phyloP scores from a whole-genome alignment of 2,113 vertebrate genomes.

The Orcinus orca region DNA sequence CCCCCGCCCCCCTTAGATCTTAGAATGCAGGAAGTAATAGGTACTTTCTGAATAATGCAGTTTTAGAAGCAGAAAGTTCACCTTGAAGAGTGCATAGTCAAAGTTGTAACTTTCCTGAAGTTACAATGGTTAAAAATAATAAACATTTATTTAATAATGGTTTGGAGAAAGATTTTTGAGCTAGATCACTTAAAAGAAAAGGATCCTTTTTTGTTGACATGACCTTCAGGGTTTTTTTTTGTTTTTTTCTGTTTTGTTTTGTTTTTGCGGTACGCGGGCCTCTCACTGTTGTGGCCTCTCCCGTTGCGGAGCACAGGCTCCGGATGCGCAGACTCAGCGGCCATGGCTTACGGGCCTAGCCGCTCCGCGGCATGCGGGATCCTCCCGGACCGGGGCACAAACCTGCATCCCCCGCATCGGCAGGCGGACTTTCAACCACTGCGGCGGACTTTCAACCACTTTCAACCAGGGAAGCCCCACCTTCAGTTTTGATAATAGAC shows the following conservation, averaged over 20 bases:
- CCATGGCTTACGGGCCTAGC: too few relatives aligned
- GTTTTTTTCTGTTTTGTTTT: too few relatives aligned
- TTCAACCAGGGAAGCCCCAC: background rate
- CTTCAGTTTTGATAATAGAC: background rate
- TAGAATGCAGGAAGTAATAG: background rate
- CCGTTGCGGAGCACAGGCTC: too few relatives aligned
- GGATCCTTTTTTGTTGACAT: background rate
- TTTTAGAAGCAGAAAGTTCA: background rate
- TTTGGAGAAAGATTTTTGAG: slow-evolving; percentile 16
- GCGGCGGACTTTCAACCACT: too few relatives aligned
- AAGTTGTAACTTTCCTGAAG: background rate
- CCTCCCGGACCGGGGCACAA: too few relatives aligned
- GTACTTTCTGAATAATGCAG: background rate
- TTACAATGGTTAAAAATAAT: background rate
- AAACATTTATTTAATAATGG: background rate
- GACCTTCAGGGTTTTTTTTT: background rate
- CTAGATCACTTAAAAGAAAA: background rate
- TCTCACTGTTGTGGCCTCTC: too few relatives aligned
- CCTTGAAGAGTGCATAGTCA: background rate
- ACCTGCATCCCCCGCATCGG: too few relatives aligned
- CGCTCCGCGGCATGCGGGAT: too few relatives aligned
- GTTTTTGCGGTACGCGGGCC: too few relatives aligned
- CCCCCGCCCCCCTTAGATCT: background rate
- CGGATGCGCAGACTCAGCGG: too few relatives aligned
- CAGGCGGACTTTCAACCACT: too few relatives aligned